These are phyloP conservation scores for Netelia virgata DNA, from an alignment of 2,888 invertebrate species.

Conservation along the genomic window DNA sequence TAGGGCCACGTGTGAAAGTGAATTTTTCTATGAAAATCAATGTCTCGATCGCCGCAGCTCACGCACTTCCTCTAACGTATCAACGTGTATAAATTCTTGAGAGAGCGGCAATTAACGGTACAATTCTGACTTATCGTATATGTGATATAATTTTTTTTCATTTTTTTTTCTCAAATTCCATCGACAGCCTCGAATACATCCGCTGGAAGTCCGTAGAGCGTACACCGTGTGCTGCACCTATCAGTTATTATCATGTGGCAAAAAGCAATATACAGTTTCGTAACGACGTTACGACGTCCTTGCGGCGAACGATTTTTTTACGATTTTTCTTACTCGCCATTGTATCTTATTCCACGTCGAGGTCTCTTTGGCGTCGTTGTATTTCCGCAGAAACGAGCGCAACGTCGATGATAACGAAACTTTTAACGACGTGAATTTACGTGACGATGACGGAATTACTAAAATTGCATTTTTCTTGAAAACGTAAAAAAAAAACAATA, in stretches of 20 bases:
- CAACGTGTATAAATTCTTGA: background rate
- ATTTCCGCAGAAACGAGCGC: too few species aligned
- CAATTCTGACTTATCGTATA: slow-evolving; percentile 22
- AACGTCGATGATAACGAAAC: too few species aligned
- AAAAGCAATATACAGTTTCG: background rate
- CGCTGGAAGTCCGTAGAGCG: background rate
- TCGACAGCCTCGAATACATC: slow-evolving; percentile 24
- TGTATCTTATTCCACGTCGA: slow-evolving; percentile 7
- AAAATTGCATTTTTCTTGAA: background rate
- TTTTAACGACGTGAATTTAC: too few species aligned
- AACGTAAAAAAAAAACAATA: background rate
- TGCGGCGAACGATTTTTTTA: slow-evolving; percentile 43
- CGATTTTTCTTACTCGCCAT: slow-evolving; percentile 11
- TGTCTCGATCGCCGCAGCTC: background rate
- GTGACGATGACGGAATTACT: too few species aligned
- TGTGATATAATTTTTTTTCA: too few species aligned
- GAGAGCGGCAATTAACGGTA: slow-evolving; percentile 24
- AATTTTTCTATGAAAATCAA: slow-evolving; percentile 10
- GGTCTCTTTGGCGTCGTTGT: slow-evolving; percentile 4
- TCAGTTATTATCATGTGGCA: slow-evolving; percentile 7
- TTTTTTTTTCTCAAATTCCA: slow-evolving; percentile 4
- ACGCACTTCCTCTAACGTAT: slow-evolving; percentile 21
- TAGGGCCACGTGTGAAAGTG: slow-evolving; percentile 71
- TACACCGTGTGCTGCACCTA: slow-evolving; percentile 28
- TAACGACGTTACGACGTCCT: slow-evolving; percentile 34